These are phyloP conservation scores for Centropus unirufus DNA, from an alignment of 2,113 vertebrate species.

Conservation along the genomic window DNA sequence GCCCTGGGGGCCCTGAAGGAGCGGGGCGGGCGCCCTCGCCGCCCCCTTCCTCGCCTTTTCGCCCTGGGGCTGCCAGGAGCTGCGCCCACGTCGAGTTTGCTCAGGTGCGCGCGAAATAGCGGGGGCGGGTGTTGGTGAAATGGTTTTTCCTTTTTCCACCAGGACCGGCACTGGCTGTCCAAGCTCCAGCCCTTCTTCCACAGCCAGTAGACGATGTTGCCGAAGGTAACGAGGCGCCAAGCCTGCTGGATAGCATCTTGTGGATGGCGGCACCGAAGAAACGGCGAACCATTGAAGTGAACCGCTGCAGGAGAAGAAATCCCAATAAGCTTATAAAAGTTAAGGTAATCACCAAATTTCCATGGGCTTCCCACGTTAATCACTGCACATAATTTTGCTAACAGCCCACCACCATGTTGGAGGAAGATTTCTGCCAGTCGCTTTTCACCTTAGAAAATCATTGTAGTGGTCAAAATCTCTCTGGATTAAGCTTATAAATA, in stretches of 20 bases:
- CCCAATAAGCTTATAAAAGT: constrained; percentile 82
- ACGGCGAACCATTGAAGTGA: constrained; percentile 91
- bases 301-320: constrained; percentile 88
- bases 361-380: fast-evolving
- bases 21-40: no score
- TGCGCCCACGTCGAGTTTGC: fast-evolving
- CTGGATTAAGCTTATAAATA: neutral
- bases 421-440: fast-evolving
- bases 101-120: fast-evolving
- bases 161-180: constrained; percentile 85
- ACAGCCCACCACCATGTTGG: no score
- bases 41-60: no score
- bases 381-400: neutral
- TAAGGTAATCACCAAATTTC: constrained; percentile 77
- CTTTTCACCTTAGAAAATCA: neutral
- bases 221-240: neutral
- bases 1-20: neutral
- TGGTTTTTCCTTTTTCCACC: constrained; percentile 3
- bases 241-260: constrained; percentile 79
- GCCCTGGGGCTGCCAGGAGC: fast-evolving
- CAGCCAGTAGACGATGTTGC: neutral
- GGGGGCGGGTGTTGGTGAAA: neutral
- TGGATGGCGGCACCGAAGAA: constrained; percentile 98
- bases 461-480: neutral
- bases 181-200: constrained; percentile 68